Evolutionary conservation across 2,113 vertebrate genomes (phyloP).

Genomic region (Nannobrachium achirus): DNA sequence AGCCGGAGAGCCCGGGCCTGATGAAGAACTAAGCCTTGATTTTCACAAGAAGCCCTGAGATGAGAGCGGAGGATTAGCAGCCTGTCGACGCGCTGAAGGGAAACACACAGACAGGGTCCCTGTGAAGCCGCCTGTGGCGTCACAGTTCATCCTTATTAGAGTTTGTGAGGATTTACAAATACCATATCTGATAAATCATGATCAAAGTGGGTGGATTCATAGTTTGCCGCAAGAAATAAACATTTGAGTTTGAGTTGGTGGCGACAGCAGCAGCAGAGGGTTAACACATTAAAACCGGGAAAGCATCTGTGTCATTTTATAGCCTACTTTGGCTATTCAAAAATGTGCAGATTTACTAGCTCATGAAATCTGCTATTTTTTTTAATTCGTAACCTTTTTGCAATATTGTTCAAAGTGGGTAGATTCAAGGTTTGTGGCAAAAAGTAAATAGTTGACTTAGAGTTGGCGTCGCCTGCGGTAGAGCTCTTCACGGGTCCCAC

Average conservation of each 20-base stretch:
- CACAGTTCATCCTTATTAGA: conserved; percentile 66
- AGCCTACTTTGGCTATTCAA: too few species aligned
- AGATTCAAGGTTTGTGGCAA: too few species aligned
- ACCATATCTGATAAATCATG: conserved; percentile 37
- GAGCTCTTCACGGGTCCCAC: too few species aligned
- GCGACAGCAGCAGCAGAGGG: too few species aligned
- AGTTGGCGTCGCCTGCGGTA: too few species aligned
- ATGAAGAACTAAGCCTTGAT: conserved; percentile 64
- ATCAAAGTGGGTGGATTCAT: conserved; percentile 29
- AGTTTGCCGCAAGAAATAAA: conserved; percentile 7
- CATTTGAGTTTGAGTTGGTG: conserved; percentile 6
- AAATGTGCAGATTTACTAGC: too few species aligned
- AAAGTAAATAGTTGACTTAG: too few species aligned
- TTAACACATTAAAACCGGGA: too few species aligned
- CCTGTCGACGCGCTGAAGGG: conserved; percentile 49
- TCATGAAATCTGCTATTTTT: too few species aligned
- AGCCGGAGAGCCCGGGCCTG: conserved; percentile 33
- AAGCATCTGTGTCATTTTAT: too few species aligned
- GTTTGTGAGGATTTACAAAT: conserved; percentile 50
- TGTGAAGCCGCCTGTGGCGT: conserved; percentile 46
- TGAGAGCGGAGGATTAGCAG: conserved; percentile 58
- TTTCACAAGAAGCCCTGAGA: conserved; percentile 60
- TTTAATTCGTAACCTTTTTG: too few species aligned
- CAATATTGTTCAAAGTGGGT: too few species aligned
- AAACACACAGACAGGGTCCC: conserved; percentile 30